phyloP scores from a whole-genome alignment of 2,888 invertebrate species.

The Pristionchus fissidentatus region DNA sequence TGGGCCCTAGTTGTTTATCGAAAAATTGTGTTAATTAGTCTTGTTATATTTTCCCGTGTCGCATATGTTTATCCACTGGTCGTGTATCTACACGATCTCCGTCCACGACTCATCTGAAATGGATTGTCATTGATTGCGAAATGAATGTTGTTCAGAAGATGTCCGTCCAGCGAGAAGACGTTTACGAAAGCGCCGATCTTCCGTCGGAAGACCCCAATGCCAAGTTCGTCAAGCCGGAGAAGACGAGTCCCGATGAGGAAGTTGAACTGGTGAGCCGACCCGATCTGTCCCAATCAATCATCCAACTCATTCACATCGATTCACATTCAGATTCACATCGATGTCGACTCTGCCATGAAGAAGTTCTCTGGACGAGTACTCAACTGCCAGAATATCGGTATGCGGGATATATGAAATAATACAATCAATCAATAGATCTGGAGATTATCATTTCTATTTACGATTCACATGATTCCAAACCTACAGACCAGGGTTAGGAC shows the following conservation, averaged over 20 bases:
- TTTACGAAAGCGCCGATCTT: constrained; percentile 68
- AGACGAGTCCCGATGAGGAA: constrained; percentile 60
- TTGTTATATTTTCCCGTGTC: too few species aligned
- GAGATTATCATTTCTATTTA: not conserved
- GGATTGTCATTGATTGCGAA: too few species aligned
- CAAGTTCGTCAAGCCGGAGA: constrained; percentile 54
- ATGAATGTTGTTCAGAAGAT: not conserved
- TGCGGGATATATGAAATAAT: constrained; percentile 34
- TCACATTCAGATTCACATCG: constrained; percentile 62
- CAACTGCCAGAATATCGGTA: constrained; percentile 65
- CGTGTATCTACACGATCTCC: too few species aligned
- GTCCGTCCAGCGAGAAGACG: constrained; percentile 60
- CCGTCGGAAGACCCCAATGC: constrained; percentile 54
- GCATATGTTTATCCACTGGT: too few species aligned
- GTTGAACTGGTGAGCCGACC: constrained; percentile 61
- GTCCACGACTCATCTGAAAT: too few species aligned
- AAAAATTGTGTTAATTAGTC: too few species aligned
- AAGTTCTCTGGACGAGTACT: constrained; percentile 65
- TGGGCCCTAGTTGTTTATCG: too few species aligned
- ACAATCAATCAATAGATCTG: not conserved
- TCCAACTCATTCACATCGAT: not conserved
- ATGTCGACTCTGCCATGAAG: constrained; percentile 69
- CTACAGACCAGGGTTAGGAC: too few species aligned
- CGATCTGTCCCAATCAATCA: not conserved
- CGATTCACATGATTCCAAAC: not conserved